phyloP scores from a whole-genome alignment of 2,888 invertebrate genomes.

The Druceiella hillmani region DNA sequence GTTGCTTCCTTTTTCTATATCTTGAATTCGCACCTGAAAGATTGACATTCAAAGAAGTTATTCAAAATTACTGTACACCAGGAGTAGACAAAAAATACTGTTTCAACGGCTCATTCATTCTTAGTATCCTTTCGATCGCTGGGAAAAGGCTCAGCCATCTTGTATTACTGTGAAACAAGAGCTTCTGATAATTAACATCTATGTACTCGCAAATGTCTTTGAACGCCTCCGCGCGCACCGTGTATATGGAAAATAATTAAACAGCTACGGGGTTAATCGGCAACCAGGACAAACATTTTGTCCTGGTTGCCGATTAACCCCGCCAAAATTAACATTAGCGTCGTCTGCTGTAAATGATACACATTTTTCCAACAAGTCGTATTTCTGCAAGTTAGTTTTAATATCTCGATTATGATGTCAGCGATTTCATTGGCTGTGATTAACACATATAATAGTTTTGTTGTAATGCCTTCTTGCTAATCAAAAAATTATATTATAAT shows the following conservation, averaged over 20 bases:
- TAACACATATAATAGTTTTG: conserved; percentile 19
- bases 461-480: conserved; percentile 17
- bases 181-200: conserved; percentile 21
- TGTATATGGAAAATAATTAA: conserved; percentile 14
- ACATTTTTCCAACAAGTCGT: conserved; percentile 14
- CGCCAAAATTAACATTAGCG: conserved; percentile 27
- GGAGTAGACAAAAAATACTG: conserved; percentile 22
- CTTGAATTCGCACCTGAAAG: conserved; percentile 5
- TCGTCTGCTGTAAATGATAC: conserved; percentile 21
- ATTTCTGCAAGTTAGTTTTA: conserved; percentile 15
- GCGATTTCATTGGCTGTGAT: conserved; percentile 20
- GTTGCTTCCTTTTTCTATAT: conserved; percentile 11
- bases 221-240: conserved; percentile 15
- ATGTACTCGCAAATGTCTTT: conserved; percentile 15
- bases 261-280: conserved; percentile 13
- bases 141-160: conserved; percentile 25
- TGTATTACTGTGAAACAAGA: conserved; percentile 24
- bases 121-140: conserved; percentile 26
- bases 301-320: conserved; percentile 17
- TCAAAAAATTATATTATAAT: conserved; percentile 21
- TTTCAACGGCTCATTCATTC: conserved; percentile 24
- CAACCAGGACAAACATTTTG: conserved; percentile 22
- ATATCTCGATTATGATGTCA: conserved; percentile 15
- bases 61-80: conserved; percentile 13
- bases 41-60: conserved; percentile 16